Evolutionary conservation across 2,113 vertebrate genomes (phyloP), one percentile per base, ranked within the genome.

Genomic region (Spheniscus mendiculus): DNA sequence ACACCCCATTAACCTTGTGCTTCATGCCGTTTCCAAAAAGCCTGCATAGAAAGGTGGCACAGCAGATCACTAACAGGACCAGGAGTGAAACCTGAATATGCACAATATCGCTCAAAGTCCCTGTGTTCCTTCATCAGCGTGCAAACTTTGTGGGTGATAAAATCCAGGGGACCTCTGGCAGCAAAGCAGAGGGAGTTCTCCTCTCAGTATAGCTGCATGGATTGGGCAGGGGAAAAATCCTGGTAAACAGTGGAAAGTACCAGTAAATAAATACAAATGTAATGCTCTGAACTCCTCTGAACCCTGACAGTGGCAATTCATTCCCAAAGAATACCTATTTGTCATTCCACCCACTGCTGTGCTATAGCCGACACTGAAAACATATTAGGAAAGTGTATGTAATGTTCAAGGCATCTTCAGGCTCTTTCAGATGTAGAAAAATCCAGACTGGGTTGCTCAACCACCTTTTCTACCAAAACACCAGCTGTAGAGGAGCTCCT

Each of bases 391-490:
- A 97, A 97, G 93, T 90, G 78, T 55, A 97, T 96, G 94, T 97
- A 96, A 96, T 95, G 89, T 97, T 95, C 94, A 89, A 97, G 87
- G 94, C 93, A 94, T 96, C 95, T 96, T 94, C 89, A 94, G 84
- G 49, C 92, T 83, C 84, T 91, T 94, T 97, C 93, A 96, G 89
- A 93, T 95, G 91, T 83, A 97, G 91, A 85, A 96, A 97, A 97
- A 95, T 93, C 82, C 93, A 97, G 94, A 96, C 91, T 95, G 94
- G 62, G 95, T 96, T 97, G 95, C 96, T 97, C 94, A 97, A 97
- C 97, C 83, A 96, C 91, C 95, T 96, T 96, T 94, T 96, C 74
- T 92, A 97, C 95, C 96, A 97, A 97, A 97, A 97, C 95, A 97
- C 96, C 96, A 97, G 93, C 97, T 96, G 97, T 94, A 95, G 91